Base-by-base conservation (phyloP, 1,140 invertebrate species). In the Pseudachorutes palmiensis region DNA sequence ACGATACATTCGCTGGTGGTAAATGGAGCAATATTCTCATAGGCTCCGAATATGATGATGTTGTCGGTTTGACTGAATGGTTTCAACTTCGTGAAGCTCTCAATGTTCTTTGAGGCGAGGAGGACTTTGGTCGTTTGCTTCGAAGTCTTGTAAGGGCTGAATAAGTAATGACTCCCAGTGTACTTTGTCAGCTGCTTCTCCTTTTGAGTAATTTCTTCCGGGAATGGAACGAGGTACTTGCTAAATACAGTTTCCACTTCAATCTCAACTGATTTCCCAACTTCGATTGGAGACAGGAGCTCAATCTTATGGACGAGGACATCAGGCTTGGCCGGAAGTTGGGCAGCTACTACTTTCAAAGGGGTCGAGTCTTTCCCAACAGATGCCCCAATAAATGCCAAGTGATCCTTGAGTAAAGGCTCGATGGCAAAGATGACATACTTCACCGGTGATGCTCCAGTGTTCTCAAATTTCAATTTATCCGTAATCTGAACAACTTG, bases 171-270 rank as follows among this genome's bases (percentile, higher is more conserved):
- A 75, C 89, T 94, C 32, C 91, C 93, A 64, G 79, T 83, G 75
- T 89, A 97, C 70, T 87, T 85, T 0, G 98, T 91, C 62, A 96
- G 80, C 77, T 98, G 96, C 73, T 94, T 94, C 75, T 98, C 94
- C 70, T 90, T 87, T 77, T 98, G 96, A 0, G 84, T 84, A 65
- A 98, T 96, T 74, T 87, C 82, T 22, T 85, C 85, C 0, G 96
- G 96, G 79, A 92, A 90, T 1, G 94, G 90, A 14, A 79, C 72
- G 2, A 97, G 78, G 30, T 85, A 82, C 75, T 93, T 88, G 0
- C 86, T 87, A 29, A 87, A 86, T 0, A 93, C 83, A 12, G 84
- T 82, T 76, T 96, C 91, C 0, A 94, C 80, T 58, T 86, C 84
- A 30, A 87, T 72, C 64, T 77, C 76, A 41, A 74, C 24, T 1